Conservation (phyloP, 2,113 vertebrate species). For the Numida meleagris region DNA sequence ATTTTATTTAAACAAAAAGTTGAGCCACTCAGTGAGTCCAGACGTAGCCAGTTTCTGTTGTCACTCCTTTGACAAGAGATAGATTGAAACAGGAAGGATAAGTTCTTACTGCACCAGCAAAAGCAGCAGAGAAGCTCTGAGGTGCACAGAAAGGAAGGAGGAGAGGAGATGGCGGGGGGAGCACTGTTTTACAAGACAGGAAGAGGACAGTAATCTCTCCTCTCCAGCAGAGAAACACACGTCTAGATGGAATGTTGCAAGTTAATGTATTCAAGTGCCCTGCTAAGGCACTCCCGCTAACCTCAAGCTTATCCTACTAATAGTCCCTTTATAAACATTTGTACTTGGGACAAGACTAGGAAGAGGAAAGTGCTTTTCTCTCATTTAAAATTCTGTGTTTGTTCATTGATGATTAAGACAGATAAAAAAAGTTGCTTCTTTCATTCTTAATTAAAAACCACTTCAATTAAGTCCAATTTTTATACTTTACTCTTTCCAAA, state of each 20-base stretch:
- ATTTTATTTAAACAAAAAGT: neutral
- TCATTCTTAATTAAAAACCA: neutral
- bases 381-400: neutral
- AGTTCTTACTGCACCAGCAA: neutral
- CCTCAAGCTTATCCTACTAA: neutral
- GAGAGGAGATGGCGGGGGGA: neutral
- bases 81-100: neutral
- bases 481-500: neutral
- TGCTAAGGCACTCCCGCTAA: neutral
- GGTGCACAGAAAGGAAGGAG: rapidly evolving
- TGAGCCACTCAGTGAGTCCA: neutral
- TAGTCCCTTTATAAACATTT: neutral
- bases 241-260: neutral
- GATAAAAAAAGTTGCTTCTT: neutral
- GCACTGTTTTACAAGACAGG: neutral
- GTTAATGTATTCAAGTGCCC: neutral
- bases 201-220: neutral
- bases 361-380: neutral
- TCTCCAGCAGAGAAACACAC: neutral
- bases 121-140: neutral
- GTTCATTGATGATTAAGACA: neutral
- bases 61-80: neutral
- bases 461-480: neutral
- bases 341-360: neutral
- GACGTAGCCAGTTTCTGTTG: neutral